Percentiles rank a stretch among this genome's conserved stretches.
Evolutionary conservation across 2,113 vertebrate genomes (phyloP).

Genomic region (Thalassarche chlororhynchos): DNA sequence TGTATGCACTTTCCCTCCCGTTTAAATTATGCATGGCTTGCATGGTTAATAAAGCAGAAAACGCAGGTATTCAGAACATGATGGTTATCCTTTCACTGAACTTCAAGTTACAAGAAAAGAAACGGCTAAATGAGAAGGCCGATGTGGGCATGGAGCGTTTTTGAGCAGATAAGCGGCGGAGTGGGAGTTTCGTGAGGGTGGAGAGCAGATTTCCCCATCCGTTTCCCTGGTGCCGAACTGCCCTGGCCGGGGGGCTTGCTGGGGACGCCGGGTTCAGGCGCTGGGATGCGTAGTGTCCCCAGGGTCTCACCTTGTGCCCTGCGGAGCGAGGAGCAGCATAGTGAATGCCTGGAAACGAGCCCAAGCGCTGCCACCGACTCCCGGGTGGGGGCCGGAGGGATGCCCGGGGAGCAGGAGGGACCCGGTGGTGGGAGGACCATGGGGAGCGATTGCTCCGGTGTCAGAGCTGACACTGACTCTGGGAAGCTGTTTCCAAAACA

Average conservation of each 20-base stretch:
- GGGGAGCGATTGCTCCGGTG: accelerated
- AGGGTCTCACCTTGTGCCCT: too few relatives aligned
- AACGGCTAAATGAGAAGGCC: background rate
- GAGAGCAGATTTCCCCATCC: background rate
- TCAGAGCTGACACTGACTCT: background rate
- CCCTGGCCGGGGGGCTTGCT: accelerated
- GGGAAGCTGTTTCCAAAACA: background rate
- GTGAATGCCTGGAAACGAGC: background rate
- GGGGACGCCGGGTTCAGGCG: accelerated
- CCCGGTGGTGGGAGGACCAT: accelerated
- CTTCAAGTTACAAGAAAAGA: background rate
- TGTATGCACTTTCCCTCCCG: background rate
- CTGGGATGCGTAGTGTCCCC: background rate
- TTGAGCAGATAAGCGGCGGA: background rate
- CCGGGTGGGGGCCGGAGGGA: background rate
- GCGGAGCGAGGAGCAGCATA: background rate
- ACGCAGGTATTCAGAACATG: background rate
- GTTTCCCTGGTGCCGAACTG: background rate
- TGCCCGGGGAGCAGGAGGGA: background rate
- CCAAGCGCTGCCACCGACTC: accelerated
- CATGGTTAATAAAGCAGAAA: background rate
- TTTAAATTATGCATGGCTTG: background rate
- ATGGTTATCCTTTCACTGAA: background rate
- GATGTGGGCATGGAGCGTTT: accelerated
- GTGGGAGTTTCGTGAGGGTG: background rate